Evolutionary conservation across 1,140 invertebrate species (phyloP).

Genomic region (Drosophila auraria): DNA sequence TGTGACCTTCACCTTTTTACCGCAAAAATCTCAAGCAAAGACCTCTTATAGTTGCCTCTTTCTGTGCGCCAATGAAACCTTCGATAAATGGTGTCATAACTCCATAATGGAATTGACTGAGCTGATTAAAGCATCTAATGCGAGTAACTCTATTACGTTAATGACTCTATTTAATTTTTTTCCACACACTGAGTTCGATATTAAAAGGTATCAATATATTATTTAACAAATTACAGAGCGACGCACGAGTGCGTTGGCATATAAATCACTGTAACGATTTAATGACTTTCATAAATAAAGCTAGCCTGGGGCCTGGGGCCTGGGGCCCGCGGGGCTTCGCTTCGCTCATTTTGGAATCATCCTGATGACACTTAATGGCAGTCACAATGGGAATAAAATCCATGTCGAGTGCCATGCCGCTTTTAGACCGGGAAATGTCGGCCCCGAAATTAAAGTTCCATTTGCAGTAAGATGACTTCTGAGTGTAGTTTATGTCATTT

Average conservation of each 20-base stretch:
- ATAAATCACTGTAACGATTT: slow-evolving; percentile 37
- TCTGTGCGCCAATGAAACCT: too few relatives aligned
- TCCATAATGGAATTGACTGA: too few relatives aligned
- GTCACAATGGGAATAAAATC: slow-evolving; percentile 42
- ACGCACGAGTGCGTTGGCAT: background rate
- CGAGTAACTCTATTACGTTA: background rate
- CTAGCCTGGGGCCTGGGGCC: slow-evolving; percentile 6
- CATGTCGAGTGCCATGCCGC: slow-evolving; percentile 14
- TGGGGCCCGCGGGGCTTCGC: background rate
- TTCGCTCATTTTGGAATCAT: background rate
- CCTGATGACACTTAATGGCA: slow-evolving; percentile 34
- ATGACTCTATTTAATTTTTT: slow-evolving; percentile 5
- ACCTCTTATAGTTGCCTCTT: too few relatives aligned
- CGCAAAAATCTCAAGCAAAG: too few relatives aligned
- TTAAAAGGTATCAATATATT: background rate
- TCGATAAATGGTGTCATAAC: background rate
- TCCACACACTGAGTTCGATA: background rate
- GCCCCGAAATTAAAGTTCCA: slow-evolving; percentile 41
- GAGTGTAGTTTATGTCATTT: slow-evolving; percentile 51
- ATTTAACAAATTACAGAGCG: slow-evolving; percentile 11
- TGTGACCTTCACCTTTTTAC: too few relatives aligned
- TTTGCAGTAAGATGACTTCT: slow-evolving; percentile 39
- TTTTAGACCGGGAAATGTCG: slow-evolving; percentile 5
- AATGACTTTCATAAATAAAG: slow-evolving; percentile 44
- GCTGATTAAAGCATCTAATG: background rate